phyloP scores from a whole-genome alignment of 53 echinoderm and acorn worm species.

The Temnopleurus reevesii region DNA sequence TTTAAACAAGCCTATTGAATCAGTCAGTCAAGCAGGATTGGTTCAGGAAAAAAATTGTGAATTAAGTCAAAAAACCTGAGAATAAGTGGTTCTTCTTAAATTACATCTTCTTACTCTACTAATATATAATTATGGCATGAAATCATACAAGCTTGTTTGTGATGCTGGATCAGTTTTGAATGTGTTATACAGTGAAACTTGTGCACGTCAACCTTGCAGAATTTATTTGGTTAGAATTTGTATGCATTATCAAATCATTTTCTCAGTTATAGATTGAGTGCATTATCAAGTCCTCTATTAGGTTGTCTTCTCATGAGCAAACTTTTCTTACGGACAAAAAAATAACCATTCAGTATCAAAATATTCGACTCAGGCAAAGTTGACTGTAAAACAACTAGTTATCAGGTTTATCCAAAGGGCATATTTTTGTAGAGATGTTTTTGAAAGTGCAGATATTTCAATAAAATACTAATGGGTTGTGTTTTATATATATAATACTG shows the following conservation, averaged over 20 bases:
- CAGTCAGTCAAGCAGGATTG: not conserved
- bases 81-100: not conserved
- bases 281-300: no score
- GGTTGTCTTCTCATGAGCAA: not conserved
- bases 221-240: not conserved
- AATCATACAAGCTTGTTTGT: not conserved
- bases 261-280: not conserved
- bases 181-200: not conserved
- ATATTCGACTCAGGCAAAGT: no score
- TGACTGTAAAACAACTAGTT: no score
- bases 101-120: not conserved
- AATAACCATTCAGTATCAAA: not conserved
- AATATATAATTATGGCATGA: not conserved
- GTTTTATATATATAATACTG: no score
- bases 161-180: not conserved
- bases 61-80: not conserved
- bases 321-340: no score
- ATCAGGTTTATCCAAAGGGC: no score
- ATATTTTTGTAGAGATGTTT: no score
- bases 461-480: no score
- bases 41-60: not conserved
- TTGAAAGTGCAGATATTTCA: no score
- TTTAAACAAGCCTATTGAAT: not conserved
- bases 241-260: not conserved
- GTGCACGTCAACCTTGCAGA: not conserved